A percentile compares a stretch with the other conserved stretches of the same genome.
These are phyloP conservation scores for Volucella inanis DNA, from an alignment of 2,888 invertebrate species.

Conservation along the genomic window DNA sequence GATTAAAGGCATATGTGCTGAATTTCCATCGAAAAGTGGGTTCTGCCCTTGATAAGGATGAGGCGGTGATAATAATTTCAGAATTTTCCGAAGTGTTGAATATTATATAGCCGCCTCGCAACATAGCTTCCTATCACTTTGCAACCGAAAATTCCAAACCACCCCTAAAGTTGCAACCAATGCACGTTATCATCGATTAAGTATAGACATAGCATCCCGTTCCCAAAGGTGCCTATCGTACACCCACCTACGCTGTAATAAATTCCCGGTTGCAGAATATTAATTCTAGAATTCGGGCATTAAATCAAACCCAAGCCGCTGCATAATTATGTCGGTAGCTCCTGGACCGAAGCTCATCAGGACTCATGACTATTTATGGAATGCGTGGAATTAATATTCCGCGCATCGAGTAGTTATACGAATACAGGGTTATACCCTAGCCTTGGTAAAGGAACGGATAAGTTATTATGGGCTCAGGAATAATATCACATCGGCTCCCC, in stretches of 20 bases:
- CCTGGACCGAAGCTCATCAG: conserved; percentile 61
- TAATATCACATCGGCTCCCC: conserved; percentile 58
- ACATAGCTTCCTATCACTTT: conserved; percentile 62
- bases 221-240: conserved; percentile 7
- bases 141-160: conserved; percentile 54
- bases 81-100: conserved; percentile 66
- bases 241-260: conserved; percentile 43
- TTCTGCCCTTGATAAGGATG: not conserved
- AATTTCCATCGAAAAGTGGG: too few relatives aligned
- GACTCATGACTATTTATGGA: conserved; percentile 72
- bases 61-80: conserved; percentile 27
- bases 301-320: conserved; percentile 75
- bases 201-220: not conserved
- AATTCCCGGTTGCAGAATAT: conserved; percentile 74
- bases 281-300: conserved; percentile 72
- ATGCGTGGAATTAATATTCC: conserved; percentile 73
- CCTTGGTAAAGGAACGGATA: conserved; percentile 45
- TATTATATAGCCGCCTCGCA: conserved; percentile 61
- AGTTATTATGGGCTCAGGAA: conserved; percentile 45
- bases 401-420: conserved; percentile 18
- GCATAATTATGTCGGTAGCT: conserved; percentile 73
- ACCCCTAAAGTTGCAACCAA: not conserved
- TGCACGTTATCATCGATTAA: not conserved
- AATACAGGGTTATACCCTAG: not conserved
- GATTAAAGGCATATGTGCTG: conserved; percentile 36